Conservation (phyloP, 2,888 invertebrate genomes). For the Atrina japonica region DNA sequence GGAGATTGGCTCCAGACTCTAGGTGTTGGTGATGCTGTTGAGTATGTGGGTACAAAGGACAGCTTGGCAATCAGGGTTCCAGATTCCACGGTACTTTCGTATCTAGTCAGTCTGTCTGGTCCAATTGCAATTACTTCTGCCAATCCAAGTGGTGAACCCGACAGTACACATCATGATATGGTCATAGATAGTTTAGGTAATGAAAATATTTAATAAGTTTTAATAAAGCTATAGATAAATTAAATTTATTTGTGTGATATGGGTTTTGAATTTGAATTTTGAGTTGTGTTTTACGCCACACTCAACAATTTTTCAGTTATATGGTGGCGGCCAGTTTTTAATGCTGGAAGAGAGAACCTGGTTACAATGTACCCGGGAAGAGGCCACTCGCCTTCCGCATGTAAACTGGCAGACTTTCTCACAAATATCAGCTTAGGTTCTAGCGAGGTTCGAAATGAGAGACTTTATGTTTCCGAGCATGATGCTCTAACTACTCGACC, state of each 20-base stretch:
- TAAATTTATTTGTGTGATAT: background rate
- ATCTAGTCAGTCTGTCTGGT: constrained; percentile 60
- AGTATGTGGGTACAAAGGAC: constrained; percentile 56
- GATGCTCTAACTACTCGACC: no score
- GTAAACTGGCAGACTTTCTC: no score
- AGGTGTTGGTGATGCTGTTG: constrained; percentile 35
- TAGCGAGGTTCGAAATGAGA: no score
- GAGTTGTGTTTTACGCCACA: no score
- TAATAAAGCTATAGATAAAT: background rate
- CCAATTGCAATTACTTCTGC: constrained; percentile 65
- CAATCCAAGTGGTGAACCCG: constrained; percentile 65
- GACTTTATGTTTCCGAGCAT: no score
- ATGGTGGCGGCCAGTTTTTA: no score
- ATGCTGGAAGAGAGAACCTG: no score
- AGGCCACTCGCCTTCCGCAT: no score
- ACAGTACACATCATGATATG: constrained; percentile 66
- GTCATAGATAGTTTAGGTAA: constrained; percentile 61
- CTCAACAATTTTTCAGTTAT: no score
- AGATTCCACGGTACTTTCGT: constrained; percentile 62
- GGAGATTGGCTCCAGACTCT: constrained; percentile 53
- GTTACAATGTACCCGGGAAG: no score
- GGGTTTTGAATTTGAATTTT: background rate
- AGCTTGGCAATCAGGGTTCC: constrained; percentile 66
- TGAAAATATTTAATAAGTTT: constrained; percentile 15
- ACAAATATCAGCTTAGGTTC: no score